A percentile compares a stretch with the other conserved stretches of the same genome.
These are phyloP conservation scores for Troglohyphantes excavatus DNA, from an alignment of 2,888 invertebrate species.

Conservation along the genomic window DNA sequence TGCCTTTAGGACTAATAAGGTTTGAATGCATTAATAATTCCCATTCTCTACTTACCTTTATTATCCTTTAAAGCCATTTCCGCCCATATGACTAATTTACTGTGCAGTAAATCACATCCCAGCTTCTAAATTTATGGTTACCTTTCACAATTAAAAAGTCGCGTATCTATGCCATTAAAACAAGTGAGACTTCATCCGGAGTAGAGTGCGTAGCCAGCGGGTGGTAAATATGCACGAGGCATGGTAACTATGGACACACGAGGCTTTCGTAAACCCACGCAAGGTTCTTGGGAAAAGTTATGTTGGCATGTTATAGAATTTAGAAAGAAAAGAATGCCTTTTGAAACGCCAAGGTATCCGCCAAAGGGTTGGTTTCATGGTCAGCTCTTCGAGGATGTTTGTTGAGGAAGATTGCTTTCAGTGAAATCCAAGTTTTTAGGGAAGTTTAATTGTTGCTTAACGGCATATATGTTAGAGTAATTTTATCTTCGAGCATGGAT, in stretches of 20 bases:
- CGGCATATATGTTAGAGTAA: too few relatives aligned
- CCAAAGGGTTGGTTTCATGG: constrained; percentile 2
- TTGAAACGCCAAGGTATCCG: background rate
- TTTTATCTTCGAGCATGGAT: too few relatives aligned
- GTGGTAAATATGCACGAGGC: background rate
- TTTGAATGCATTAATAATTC: too few relatives aligned
- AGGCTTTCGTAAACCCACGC: background rate
- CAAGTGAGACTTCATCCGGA: background rate
- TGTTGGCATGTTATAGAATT: constrained; percentile 1
- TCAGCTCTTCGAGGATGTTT: background rate
- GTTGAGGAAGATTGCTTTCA: too few relatives aligned
- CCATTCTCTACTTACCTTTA: too few relatives aligned
- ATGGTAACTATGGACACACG: background rate
- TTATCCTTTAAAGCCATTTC: background rate
- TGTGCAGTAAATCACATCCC: background rate
- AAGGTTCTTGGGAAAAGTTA: background rate
- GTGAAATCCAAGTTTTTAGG: too few relatives aligned
- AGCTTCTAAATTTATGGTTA: background rate
- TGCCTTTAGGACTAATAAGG: too few relatives aligned
- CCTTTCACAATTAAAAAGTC: background rate
- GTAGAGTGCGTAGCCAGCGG: background rate
- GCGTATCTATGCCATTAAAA: background rate
- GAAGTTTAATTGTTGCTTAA: too few relatives aligned
- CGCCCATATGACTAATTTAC: background rate
- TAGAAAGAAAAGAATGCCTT: background rate